A percentile compares a stretch with the other conserved stretches of the same genome.
Conservation (phyloP, 2,113 vertebrate species). For the Mustela nigripes region DNA sequence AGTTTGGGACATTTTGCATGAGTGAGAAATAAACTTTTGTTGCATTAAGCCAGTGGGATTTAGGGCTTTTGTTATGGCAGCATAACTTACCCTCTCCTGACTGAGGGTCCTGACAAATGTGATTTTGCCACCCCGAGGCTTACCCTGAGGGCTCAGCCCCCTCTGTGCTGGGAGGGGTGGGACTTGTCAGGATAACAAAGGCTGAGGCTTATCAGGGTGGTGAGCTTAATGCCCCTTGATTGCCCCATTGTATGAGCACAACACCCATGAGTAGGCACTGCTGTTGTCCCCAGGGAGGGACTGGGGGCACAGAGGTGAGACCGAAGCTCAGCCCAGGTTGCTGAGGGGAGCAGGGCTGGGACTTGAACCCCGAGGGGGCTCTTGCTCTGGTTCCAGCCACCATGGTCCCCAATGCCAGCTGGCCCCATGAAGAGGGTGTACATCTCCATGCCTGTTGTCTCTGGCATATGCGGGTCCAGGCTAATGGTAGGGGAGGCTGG, state of each 20-base stretch:
- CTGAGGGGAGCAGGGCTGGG: too few species aligned
- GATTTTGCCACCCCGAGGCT: background rate
- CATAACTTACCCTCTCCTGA: slow-evolving; percentile 18
- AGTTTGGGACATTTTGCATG: background rate
- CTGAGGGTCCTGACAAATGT: background rate
- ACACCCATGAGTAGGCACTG: background rate
- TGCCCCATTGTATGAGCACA: background rate
- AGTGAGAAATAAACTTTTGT: background rate
- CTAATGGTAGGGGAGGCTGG: background rate
- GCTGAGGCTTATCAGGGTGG: background rate
- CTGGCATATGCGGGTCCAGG: background rate
- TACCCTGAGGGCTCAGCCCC: background rate
- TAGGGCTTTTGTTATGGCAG: slow-evolving; percentile 6
- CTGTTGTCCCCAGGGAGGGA: too few species aligned
- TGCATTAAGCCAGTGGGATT: slow-evolving; percentile 6
- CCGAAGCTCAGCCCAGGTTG: background rate
- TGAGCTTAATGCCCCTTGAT: background rate
- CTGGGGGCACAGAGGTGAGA: background rate
- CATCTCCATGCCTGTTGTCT: background rate
- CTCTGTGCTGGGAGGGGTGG: background rate
- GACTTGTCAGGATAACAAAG: background rate
- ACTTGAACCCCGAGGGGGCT: rapidly evolving
- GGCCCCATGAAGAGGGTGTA: background rate
- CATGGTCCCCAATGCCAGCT: background rate
- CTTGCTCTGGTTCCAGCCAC: background rate